Evolutionary conservation across 2,888 invertebrate species (phyloP).

Genomic region (Phyllotreta cruciferae): DNA sequence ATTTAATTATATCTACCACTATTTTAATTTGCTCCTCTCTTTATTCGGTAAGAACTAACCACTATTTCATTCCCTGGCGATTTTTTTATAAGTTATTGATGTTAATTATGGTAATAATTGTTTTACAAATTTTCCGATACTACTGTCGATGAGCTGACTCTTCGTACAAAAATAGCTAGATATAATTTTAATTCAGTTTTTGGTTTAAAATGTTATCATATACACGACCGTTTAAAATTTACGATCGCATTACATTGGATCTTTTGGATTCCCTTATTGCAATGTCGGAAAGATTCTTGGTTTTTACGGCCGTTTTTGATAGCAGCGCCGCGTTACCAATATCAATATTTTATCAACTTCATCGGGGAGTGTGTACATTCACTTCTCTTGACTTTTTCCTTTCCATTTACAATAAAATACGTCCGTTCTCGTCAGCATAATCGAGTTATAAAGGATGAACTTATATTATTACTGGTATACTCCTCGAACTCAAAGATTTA

Average conservation of each 20-base stretch:
- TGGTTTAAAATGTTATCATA: background rate
- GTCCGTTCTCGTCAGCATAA: conserved; percentile 37
- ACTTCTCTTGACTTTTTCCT: conserved; percentile 38
- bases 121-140: too few relatives aligned
- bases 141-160: too few relatives aligned
- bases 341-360: conserved; percentile 37
- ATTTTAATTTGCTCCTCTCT: too few relatives aligned
- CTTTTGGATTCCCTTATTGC: conserved; percentile 11
- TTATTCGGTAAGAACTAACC: too few relatives aligned
- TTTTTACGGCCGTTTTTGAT: conserved; percentile 23
- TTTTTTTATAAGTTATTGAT: too few relatives aligned
- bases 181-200: too few relatives aligned
- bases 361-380: conserved; percentile 31
- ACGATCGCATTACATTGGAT: conserved; percentile 8
- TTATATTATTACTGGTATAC: too few relatives aligned
- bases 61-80: too few relatives aligned
- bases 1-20: too few relatives aligned
- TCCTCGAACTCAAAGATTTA: too few relatives aligned
- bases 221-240: background rate
- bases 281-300: conserved; percentile 5
- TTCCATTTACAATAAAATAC: conserved; percentile 39
- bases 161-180: too few relatives aligned
- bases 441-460: conserved; percentile 10
- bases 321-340: conserved; percentile 26
- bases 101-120: too few relatives aligned